Base-by-base conservation (phyloP, 2,797 vertebrate genomes). In the Pyrocephalus nanus region DNA sequence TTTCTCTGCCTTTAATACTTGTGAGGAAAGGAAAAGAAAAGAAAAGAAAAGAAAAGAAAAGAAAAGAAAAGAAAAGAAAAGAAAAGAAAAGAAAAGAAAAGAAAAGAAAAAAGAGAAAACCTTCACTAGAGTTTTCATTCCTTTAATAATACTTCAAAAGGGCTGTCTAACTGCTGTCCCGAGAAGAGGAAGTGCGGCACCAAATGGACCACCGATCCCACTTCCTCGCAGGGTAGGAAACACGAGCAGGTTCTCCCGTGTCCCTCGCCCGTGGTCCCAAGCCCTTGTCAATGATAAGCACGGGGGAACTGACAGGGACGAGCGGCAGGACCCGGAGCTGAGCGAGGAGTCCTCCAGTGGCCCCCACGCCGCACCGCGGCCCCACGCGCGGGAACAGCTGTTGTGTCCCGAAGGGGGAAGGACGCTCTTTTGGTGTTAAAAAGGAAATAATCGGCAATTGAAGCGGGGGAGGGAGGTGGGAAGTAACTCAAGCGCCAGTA, bases 61-160 rank as follows among this genome's bases (percentile, higher is more conserved):
- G 38, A 38, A 38, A 38, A 38, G 38, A 16, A 17, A 16, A 42
- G 15, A 42, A 16, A 17, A 16, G 16, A 42, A 17, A 42, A 42
- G 15, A 16, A 17, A 42, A 16, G 16, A 53, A 3, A 51, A 21
- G 54, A 60, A 3, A 61, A 12, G 64, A 60, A 7, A 43, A 8
- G 25, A 65, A 34, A 40, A 77, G 20, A 57, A 60, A 43, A 3
- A 57, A 15, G 64, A 60, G 8, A 48, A 7, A 26, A 90, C 76
- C 45, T 77, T 90, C 7, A 12, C 32, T 38, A 60, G 79, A 26
- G 76, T 26, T 88, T 92, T 94, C 61, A 77, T 38, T 92, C 83
- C 76, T 88, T 95, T 83, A 88, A 82, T 64, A 83, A 70, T 11
- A 78, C 72, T 94, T 95, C 86, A 92, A 94, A 95, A 90, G 8